phyloP scores from a whole-genome alignment of 1,140 invertebrate species.

The Procambarus clarkii region DNA sequence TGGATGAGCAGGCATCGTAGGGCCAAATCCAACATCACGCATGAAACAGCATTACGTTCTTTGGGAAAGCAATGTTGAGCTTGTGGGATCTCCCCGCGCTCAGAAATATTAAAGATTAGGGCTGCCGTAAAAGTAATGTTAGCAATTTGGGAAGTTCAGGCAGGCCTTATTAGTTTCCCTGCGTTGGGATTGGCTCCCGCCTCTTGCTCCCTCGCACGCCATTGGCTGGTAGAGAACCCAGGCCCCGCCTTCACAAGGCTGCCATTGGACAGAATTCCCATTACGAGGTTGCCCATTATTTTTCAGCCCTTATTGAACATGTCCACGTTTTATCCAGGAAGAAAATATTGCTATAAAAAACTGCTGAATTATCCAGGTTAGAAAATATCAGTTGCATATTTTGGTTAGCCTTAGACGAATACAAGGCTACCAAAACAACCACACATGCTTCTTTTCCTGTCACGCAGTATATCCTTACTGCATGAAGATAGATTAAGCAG shows the following conservation, averaged over 20 bases:
- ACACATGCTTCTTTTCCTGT: not conserved
- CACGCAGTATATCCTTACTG: not conserved
- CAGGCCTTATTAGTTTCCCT: constrained; percentile 63
- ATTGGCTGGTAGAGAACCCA: constrained; percentile 33
- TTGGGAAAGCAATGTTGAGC: constrained; percentile 31
- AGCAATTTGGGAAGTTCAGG: constrained; percentile 66
- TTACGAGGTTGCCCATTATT: constrained; percentile 69
- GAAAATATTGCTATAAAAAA: constrained; percentile 48
- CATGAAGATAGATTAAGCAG: not conserved
- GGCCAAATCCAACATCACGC: not conserved
- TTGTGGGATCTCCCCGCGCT: constrained; percentile 22
- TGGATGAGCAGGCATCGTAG: not conserved
- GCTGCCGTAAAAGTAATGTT: constrained; percentile 65
- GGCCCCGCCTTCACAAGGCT: constrained; percentile 38
- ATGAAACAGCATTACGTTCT: constrained; percentile 4
- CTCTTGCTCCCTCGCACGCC: constrained; percentile 40
- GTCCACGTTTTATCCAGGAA: constrained; percentile 54
- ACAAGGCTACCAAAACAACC: not conserved
- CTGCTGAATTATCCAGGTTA: constrained; percentile 48
- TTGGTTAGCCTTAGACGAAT: constrained; percentile 9
- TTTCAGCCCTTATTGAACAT: constrained; percentile 66
- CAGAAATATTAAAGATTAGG: constrained; percentile 68
- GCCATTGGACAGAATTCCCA: constrained; percentile 57
- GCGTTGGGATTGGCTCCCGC: constrained; percentile 37
- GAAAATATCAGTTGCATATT: constrained; percentile 29